Conservation (phyloP, 2,888 invertebrate species). For the Embidobia sp. region DNA sequence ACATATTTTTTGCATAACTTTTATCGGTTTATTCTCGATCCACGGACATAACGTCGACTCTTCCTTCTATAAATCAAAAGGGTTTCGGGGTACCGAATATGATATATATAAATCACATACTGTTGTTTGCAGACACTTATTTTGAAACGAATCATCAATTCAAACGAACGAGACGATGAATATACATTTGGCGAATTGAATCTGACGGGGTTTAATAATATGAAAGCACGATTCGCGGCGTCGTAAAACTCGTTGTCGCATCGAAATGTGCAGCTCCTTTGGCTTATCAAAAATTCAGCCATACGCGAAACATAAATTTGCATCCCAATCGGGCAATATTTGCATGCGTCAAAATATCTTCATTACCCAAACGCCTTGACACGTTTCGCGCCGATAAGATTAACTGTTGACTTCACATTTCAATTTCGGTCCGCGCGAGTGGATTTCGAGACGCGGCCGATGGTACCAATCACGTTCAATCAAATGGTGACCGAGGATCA, state of each 20-base stretch:
- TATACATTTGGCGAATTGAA: conserved; percentile 19
- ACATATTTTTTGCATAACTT: too few relatives aligned
- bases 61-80: too few relatives aligned
- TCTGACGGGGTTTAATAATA: conserved; percentile 18
- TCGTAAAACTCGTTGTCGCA: conserved; percentile 12
- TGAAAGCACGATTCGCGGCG: neutral
- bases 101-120: too few relatives aligned
- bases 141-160: too few relatives aligned
- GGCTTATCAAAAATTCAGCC: conserved; percentile 24
- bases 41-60: too few relatives aligned
- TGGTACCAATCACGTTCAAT: conserved; percentile 62
- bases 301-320: conserved; percentile 31
- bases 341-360: conserved; percentile 39
- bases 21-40: too few relatives aligned
- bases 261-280: conserved; percentile 13
- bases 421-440: conserved; percentile 20
- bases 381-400: conserved; percentile 34
- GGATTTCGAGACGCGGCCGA: conserved; percentile 23
- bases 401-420: conserved; percentile 12
- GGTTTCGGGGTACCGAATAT: too few relatives aligned
- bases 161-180: conserved; percentile 12
- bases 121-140: neutral
- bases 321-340: conserved; percentile 19
- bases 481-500: conserved; percentile 69
- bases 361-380: conserved; percentile 26